Percentiles rank a stretch among this genome's conserved stretches.
Conservation (phyloP, 2,113 vertebrate species). For the Zapus hudsonius region DNA sequence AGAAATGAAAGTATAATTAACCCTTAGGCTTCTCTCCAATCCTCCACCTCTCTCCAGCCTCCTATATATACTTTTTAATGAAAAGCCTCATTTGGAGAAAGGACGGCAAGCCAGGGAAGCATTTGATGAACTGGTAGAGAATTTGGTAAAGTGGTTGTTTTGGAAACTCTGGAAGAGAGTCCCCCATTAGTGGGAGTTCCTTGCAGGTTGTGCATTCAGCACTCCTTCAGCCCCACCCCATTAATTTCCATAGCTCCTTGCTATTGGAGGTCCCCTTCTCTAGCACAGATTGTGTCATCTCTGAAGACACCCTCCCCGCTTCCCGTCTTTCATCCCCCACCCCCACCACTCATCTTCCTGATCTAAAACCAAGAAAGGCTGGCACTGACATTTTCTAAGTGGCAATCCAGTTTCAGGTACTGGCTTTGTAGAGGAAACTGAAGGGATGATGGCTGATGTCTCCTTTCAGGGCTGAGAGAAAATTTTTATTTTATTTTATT, state of each 20-base stretch:
- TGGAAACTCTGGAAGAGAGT: not conserved
- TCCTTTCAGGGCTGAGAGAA: not conserved
- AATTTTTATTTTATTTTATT: no score
- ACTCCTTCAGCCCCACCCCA: not conserved
- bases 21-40: not conserved
- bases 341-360: not conserved
- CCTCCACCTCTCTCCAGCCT: not conserved
- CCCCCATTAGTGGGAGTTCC: not conserved
- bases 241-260: not conserved
- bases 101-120: not conserved
- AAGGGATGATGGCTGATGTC: not conserved
- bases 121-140: slow-evolving; percentile 28
- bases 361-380: not conserved
- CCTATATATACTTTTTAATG: slow-evolving; percentile 9
- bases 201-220: not conserved
- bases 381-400: not conserved
- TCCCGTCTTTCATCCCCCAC: no score
- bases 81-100: slow-evolving; percentile 20
- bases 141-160: slow-evolving; percentile 17
- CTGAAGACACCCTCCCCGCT: no score
- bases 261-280: not conserved
- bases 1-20: slow-evolving; percentile 14
- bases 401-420: not conserved
- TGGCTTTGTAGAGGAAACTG: not conserved
- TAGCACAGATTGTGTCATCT: not conserved